Evolutionary conservation across 1,140 invertebrate species (phyloP), one percentile per base, ranked within the genome.

Genomic region (Probaryconus sp.): DNA sequence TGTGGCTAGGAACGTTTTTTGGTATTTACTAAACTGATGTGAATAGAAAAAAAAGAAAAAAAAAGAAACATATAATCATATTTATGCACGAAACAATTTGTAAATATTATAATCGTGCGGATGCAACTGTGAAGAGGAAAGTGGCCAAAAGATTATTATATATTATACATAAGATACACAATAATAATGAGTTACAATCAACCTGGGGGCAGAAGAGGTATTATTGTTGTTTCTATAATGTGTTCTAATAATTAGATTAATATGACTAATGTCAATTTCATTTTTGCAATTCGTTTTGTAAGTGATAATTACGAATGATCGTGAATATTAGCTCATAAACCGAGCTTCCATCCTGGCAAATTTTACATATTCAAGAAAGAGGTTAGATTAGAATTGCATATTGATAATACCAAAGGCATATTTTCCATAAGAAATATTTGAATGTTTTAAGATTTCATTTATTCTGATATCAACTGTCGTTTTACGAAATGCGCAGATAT

Each of bases 141-240:
- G 56, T 38, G 26, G 13, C 26, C 14, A 35, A 45, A 37, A 58
- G 21, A n/a, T n/a, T n/a, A n/a, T n/a, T n/a, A n/a, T n/a, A n/a
- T n/a, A n/a, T n/a, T 51, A 16, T 47, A 42, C 35, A 1, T 24
- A 14, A 21, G 0, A 10, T 21, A 40, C 17, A n/a, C n/a, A n/a
- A n/a, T n/a, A 55, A 85, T 50, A 38, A 87, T 87, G 87, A 86
- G 85, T 81, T 87, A 86, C 43, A 88, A 84, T 80, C 80, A 85
- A 10, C 80, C 84, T 7, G 79, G 76, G 60, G 76, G 81, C 3
- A 79, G 84, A 3, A 82, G 85, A 55, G 85, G 86, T 87, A 82
- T 76, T 80, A 64, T 76, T 72, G 53, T 60, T 47, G 31, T 61
- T 65, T 5, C 11, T 18, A 38, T 9, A 11, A 37, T 26, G 16